Evolutionary conservation across 2,113 vertebrate species (phyloP).

Genomic region (Chiloscyllium plagiosum): DNA sequence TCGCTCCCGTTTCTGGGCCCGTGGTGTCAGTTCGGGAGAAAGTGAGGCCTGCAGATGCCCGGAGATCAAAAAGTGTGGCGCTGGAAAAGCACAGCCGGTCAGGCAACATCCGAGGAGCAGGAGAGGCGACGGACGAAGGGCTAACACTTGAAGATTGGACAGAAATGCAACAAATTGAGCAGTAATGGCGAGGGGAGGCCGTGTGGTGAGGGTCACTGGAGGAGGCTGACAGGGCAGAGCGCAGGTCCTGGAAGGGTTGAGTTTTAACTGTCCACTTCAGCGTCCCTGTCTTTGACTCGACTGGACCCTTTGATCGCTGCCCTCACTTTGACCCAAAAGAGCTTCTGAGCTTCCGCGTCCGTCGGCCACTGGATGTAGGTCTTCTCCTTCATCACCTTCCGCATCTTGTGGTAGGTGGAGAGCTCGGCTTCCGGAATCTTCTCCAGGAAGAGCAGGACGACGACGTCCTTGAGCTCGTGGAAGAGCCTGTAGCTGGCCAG

Average conservation of each 20-base stretch:
- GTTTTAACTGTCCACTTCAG: not conserved
- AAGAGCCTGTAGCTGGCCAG: constrained; percentile 78
- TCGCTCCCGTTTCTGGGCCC: too few species aligned
- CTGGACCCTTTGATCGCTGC: constrained; percentile 54
- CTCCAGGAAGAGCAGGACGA: constrained; percentile 74
- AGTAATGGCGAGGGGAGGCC: constrained; percentile 49
- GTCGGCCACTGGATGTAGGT: constrained; percentile 53
- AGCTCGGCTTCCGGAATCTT: constrained; percentile 63
- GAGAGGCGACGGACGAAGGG: too few species aligned
- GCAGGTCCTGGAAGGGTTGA: not conserved
- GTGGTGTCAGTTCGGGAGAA: too few species aligned
- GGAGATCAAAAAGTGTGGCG: too few species aligned
- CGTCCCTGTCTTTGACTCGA: constrained; percentile 40
- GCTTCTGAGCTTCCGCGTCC: constrained; percentile 48
- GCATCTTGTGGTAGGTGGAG: constrained; percentile 70
- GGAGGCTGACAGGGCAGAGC: not conserved
- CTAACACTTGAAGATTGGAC: too few species aligned
- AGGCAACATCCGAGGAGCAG: too few species aligned
- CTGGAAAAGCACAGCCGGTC: too few species aligned
- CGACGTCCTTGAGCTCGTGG: constrained; percentile 69
- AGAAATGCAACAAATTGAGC: constrained; percentile 32
- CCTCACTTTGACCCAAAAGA: constrained; percentile 74
- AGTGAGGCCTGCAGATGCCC: too few species aligned
- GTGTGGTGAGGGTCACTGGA: not conserved
- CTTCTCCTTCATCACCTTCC: constrained; percentile 71